Conservation (phyloP, 2,113 vertebrate genomes). For the Pygoscelis adeliae region DNA sequence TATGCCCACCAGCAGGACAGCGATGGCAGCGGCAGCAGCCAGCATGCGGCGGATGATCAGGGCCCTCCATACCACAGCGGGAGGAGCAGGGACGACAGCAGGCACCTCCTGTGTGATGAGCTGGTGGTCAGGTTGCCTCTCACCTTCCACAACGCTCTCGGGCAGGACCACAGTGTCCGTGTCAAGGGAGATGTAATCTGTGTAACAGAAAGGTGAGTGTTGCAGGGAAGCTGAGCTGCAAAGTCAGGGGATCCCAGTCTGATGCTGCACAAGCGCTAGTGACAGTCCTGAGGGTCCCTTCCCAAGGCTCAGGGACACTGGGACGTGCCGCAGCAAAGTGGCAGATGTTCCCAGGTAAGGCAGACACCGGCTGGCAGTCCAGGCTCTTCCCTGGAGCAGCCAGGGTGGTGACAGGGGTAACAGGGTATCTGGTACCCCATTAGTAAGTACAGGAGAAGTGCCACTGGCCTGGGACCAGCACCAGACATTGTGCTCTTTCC, state of each 20-base stretch:
- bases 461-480: neutral
- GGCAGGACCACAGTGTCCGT: neutral
- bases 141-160: neutral
- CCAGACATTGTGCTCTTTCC: neutral
- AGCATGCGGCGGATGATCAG: neutral
- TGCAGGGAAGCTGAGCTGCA: neutral
- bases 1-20: constrained; percentile 61
- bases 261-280: neutral
- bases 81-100: rapidly evolving
- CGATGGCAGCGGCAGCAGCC: neutral
- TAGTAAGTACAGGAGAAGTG: neutral
- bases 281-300: neutral
- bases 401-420: neutral
- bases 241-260: neutral
- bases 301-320: neutral
- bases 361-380: neutral
- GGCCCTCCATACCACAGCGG: neutral
- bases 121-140: neutral
- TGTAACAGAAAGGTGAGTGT: neutral
- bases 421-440: rapidly evolving
- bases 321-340: neutral
- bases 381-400: neutral
- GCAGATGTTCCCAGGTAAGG: neutral
- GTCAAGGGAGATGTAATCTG: neutral
- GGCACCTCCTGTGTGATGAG: neutral